Evolutionary conservation across 2,888 invertebrate species (phyloP).

Genomic region (Nebria salina): DNA sequence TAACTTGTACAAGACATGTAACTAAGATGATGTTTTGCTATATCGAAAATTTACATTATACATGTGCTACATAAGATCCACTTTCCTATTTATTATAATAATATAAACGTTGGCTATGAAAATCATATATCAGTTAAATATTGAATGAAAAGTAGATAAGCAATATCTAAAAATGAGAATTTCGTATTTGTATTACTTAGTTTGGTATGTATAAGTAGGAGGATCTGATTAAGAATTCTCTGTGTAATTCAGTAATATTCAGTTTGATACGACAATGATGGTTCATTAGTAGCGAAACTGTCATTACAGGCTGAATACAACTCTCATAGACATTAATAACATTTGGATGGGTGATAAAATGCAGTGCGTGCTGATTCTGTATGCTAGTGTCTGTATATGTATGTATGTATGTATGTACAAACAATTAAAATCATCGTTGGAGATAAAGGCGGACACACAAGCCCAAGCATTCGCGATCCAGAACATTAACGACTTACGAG

Average conservation of each 20-base stretch:
- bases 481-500: conserved; percentile 43
- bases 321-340: conserved; percentile 32
- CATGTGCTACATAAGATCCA: too few species aligned
- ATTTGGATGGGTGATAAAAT: conserved; percentile 33
- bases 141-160: too few species aligned
- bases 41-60: too few species aligned
- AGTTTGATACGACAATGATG: background rate
- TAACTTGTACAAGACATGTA: too few species aligned
- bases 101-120: too few species aligned
- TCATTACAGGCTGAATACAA: conserved; percentile 5
- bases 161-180: too few species aligned
- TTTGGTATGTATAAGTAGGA: background rate
- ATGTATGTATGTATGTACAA: conserved; percentile 35
- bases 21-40: too few species aligned
- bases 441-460: conserved; percentile 4
- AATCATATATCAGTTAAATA: too few species aligned
- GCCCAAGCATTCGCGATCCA: background rate
- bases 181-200: background rate
- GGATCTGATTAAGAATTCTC: background rate
- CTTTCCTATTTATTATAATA: too few species aligned
- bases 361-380: conserved; percentile 20
- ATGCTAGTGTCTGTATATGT: conserved; percentile 15
- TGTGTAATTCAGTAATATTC: background rate
- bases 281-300: background rate
- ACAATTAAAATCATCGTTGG: conserved; percentile 35